Percentiles rank a stretch among this genome's conserved stretches.
Conservation (phyloP, 2,797 vertebrate genomes). For the Harpagifer antarcticus region DNA sequence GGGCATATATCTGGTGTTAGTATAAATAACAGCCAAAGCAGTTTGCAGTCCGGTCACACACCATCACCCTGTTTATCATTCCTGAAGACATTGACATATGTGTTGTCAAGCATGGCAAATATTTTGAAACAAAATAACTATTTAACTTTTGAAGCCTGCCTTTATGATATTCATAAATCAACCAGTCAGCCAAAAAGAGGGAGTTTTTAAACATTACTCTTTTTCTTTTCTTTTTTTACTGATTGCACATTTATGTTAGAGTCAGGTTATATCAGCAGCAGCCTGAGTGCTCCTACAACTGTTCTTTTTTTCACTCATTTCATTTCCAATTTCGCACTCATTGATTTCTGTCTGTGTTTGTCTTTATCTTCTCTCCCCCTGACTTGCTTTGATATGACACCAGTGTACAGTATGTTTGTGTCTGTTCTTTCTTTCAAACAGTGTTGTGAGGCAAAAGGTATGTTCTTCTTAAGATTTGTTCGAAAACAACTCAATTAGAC, state of each 20-base stretch:
- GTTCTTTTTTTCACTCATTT: constrained; percentile 21
- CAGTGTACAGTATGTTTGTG: constrained; percentile 54
- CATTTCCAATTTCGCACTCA: constrained; percentile 44
- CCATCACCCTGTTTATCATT: constrained; percentile 6
- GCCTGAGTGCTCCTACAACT: constrained; percentile 14
- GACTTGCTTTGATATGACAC: constrained; percentile 62
- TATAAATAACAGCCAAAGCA: constrained; percentile 36
- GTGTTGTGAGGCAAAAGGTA: constrained; percentile 72
- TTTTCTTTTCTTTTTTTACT: constrained; percentile 10
- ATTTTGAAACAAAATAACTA: constrained; percentile 13
- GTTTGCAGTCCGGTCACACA: constrained; percentile 34
- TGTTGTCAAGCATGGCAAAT: constrained; percentile 13
- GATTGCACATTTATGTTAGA: constrained; percentile 37
- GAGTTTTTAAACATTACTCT: constrained; percentile 22
- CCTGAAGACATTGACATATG: constrained; percentile 13
- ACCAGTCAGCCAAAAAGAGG: constrained; percentile 12
- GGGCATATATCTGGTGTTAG: constrained; percentile 28
- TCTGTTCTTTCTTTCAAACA: constrained; percentile 71
- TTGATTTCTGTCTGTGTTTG: constrained; percentile 55
- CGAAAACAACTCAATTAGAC: constrained; percentile 71
- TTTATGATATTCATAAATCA: constrained; percentile 41
- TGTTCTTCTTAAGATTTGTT: constrained; percentile 70
- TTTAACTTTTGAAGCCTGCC: constrained; percentile 3
- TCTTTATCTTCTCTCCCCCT: constrained; percentile 51
- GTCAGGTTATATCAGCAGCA: constrained; percentile 38